These are phyloP conservation scores for Cepaea nemoralis DNA, from an alignment of 1,140 invertebrate species.

Conservation along the genomic window DNA sequence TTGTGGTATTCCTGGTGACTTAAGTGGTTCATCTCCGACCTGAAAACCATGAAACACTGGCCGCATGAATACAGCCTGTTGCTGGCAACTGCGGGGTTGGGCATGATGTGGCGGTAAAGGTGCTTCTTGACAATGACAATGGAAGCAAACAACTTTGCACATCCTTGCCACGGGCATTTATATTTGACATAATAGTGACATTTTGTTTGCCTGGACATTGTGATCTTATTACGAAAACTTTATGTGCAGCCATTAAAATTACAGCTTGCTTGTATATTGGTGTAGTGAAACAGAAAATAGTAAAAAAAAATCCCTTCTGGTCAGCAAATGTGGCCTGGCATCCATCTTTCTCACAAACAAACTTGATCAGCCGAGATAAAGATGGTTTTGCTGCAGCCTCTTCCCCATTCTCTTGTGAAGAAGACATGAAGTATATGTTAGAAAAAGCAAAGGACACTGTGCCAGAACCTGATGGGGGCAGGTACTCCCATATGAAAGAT, in stretches of 20 bases:
- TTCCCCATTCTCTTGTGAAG: too few relatives aligned
- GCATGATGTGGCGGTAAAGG: conserved; percentile 27
- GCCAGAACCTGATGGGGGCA: too few relatives aligned
- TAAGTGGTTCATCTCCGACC: conserved; percentile 2
- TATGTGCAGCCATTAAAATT: conserved; percentile 17
- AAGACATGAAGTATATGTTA: too few relatives aligned
- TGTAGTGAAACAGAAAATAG: conserved; percentile 37
- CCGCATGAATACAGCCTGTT: not conserved
- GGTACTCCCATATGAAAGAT: too few relatives aligned
- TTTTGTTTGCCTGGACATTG: conserved; percentile 25
- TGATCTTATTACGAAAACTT: conserved; percentile 21
- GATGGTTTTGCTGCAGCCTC: conserved; percentile 26
- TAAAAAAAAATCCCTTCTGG: conserved; percentile 37
- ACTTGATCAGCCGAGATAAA: not conserved
- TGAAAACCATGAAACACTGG: conserved; percentile 31
- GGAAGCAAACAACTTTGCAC: conserved; percentile 16
- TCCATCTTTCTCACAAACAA: conserved; percentile 20
- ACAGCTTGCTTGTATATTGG: conserved; percentile 13
- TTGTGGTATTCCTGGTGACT: conserved; percentile 31
- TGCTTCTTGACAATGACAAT: conserved; percentile 24
- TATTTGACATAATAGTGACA: conserved; percentile 28
- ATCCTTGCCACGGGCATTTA: conserved; percentile 35
- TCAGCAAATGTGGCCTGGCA: conserved; percentile 22
- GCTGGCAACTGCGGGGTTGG: not conserved
- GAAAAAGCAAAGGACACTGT: too few relatives aligned